These are phyloP conservation scores for Agriopis leucophaearia DNA, from an alignment of 2,888 invertebrate genomes.

Conservation along the genomic window DNA sequence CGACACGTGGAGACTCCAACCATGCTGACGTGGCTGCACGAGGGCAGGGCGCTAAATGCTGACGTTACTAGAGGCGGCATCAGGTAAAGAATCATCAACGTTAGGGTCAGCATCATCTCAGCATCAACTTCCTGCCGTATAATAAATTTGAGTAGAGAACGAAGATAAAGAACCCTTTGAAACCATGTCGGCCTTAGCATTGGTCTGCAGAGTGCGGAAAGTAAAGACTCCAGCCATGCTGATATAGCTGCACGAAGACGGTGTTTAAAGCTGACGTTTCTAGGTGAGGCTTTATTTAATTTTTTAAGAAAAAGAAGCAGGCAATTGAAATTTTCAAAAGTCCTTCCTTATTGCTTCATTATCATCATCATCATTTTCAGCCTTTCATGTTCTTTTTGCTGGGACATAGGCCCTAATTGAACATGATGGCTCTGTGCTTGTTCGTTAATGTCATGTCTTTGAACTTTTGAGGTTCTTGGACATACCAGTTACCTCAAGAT, in stretches of 20 bases:
- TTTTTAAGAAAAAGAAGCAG: too few relatives aligned
- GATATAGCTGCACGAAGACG: slow-evolving; percentile 89
- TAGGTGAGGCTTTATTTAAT: slow-evolving; percentile 89
- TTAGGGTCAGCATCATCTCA: too few relatives aligned
- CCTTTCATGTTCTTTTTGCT: too few relatives aligned
- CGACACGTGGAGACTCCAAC: slow-evolving; percentile 76
- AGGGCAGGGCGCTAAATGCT: slow-evolving; percentile 87
- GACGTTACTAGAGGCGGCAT: slow-evolving; percentile 89
- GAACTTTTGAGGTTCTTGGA: too few relatives aligned
- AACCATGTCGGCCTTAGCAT: slow-evolving; percentile 89
- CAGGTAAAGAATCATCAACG: slow-evolving; percentile 69
- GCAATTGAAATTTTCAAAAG: too few relatives aligned
- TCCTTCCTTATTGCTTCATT: too few relatives aligned
- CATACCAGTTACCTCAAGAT: too few relatives aligned
- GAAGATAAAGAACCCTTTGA: slow-evolving; percentile 89
- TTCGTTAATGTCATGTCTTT: too few relatives aligned
- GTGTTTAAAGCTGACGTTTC: slow-evolving; percentile 89
- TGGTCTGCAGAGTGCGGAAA: slow-evolving; percentile 86
- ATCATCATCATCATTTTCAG: too few relatives aligned
- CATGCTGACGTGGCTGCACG: slow-evolving; percentile 88
- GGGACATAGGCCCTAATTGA: too few relatives aligned
- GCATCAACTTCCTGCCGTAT: too few relatives aligned
- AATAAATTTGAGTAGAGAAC: slow-evolving; percentile 89
- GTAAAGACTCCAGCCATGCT: slow-evolving; percentile 78
- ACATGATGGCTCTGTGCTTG: too few relatives aligned